Conservation (phyloP, 2,113 vertebrate genomes). For the Gadus chalcogrammus region DNA sequence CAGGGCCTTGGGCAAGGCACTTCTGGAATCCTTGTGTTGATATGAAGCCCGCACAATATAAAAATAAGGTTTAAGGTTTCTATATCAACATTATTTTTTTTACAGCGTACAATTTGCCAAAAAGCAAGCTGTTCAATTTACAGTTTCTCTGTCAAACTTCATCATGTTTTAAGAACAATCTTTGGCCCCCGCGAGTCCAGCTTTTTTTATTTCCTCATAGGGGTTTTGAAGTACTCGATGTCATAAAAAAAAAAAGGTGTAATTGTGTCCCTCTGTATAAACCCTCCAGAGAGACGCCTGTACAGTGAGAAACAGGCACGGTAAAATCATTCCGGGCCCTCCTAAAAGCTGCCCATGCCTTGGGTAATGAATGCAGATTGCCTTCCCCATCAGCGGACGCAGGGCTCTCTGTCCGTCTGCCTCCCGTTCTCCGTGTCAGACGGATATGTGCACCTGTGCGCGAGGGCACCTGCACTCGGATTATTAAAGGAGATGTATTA, state of each 20-base stretch:
- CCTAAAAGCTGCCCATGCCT: slow-evolving; percentile 46
- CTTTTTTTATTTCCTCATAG: neutral
- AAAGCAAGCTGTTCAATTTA: slow-evolving; percentile 13
- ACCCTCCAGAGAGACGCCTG: slow-evolving; percentile 26
- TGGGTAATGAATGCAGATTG: slow-evolving; percentile 68
- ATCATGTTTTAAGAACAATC: neutral
- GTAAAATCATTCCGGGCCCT: slow-evolving; percentile 40
- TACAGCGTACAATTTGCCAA: slow-evolving; percentile 1
- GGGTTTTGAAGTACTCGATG: neutral
- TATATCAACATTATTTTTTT: neutral
- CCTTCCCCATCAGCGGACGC: slow-evolving; percentile 61
- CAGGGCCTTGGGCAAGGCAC: slow-evolving; percentile 55
- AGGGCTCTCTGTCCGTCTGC: slow-evolving; percentile 59
- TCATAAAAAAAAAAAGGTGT: slow-evolving; percentile 29
- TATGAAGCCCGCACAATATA: slow-evolving; percentile 45
- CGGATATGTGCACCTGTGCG: slow-evolving; percentile 65
- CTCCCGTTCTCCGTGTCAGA: slow-evolving; percentile 68
- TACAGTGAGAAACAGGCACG: slow-evolving; percentile 41
- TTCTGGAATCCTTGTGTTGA: slow-evolving; percentile 37
- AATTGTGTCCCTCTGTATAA: slow-evolving; percentile 24
- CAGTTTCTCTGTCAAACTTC: neutral
- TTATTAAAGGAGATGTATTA: slow-evolving; percentile 78
- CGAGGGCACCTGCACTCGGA: slow-evolving; percentile 69
- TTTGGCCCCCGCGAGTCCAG: neutral
- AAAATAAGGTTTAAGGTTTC: slow-evolving; percentile 22